phyloP scores from a whole-genome alignment of 2,797 vertebrate species.

The Muscicapa striata region DNA sequence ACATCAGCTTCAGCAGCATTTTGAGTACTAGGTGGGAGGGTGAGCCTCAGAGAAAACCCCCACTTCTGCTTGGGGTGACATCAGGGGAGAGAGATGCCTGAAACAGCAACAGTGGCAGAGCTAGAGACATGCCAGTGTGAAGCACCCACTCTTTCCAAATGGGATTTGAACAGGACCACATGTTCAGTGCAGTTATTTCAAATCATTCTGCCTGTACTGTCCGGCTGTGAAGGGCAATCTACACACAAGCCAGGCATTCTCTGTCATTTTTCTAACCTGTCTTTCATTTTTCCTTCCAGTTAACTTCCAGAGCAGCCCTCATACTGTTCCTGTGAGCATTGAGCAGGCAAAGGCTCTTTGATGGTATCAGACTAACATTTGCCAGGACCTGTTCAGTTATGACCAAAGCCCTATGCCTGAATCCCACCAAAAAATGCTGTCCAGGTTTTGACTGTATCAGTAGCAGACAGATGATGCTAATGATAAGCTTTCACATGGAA shows the following conservation, averaged over 20 bases:
- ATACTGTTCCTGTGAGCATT: accelerated
- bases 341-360: background rate
- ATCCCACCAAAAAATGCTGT: background rate
- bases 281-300: background rate
- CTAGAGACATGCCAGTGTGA: background rate
- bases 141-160: background rate
- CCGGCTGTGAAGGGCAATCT: background rate
- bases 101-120: background rate
- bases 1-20: background rate
- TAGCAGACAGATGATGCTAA: background rate
- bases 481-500: background rate
- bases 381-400: background rate
- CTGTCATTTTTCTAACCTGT: background rate
- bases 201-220: background rate
- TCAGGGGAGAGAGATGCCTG: background rate
- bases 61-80: background rate
- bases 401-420: background rate
- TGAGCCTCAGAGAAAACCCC: background rate
- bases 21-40: background rate
- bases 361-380: background rate
- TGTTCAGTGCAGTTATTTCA: background rate
- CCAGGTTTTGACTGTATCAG: background rate
- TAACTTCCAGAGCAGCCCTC: background rate
- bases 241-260: background rate
- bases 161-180: background rate